These are phyloP conservation scores for Bolinopsis microptera DNA, from an alignment of 37 sponge, comb jelly and placozoan genomes.

Conservation along the genomic window DNA sequence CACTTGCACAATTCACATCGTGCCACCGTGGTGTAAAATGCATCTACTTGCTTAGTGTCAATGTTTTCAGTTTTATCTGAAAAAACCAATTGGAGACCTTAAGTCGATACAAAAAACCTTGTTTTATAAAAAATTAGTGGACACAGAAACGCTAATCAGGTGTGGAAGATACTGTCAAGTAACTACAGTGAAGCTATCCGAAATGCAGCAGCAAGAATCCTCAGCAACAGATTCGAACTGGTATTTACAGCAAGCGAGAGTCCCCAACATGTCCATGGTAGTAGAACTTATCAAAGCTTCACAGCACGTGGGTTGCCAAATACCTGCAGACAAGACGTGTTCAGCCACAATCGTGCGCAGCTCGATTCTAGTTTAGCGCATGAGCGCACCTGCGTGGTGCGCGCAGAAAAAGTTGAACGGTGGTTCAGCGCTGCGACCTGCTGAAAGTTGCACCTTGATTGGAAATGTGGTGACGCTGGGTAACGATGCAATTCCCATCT, in stretches of 20 bases:
- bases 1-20: too few species aligned
- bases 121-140: too few species aligned
- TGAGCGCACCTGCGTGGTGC: background rate
- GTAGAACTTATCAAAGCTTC: background rate
- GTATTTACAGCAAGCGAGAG: background rate
- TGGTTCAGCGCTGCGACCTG: background rate
- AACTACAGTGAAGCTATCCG: background rate
- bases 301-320: background rate
- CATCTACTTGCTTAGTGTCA: too few species aligned
- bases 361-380: background rate
- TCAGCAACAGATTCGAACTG: background rate
- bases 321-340: constrained; percentile 21
- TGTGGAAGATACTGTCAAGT: background rate
- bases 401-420: background rate
- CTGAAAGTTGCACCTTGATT: background rate
- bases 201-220: background rate
- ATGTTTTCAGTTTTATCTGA: too few species aligned
- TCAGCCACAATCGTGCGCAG: background rate
- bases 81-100: too few species aligned
- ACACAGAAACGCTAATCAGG: too few species aligned
- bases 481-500: background rate
- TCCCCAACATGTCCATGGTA: background rate
- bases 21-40: too few species aligned
- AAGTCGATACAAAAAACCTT: too few species aligned
- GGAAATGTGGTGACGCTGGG: background rate